phyloP scores from a whole-genome alignment of 2,113 vertebrate species.

The Lophius piscatorius region DNA sequence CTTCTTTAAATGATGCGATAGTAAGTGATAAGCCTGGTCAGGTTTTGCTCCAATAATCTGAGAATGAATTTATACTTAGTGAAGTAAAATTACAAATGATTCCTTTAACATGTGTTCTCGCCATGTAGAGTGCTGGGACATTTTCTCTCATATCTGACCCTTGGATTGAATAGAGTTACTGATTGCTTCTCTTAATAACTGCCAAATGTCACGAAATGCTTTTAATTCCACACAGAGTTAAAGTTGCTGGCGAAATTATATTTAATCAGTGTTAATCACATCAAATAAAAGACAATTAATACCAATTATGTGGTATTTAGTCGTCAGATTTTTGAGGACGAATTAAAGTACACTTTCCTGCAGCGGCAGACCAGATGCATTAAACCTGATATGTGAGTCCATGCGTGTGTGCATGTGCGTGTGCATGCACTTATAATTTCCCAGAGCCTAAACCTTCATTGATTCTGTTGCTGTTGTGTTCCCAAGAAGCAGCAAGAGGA shows the following conservation, averaged over 20 bases:
- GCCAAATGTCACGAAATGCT: constrained; percentile 57
- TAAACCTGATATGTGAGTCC: constrained; percentile 3
- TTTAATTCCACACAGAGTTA: constrained; percentile 32
- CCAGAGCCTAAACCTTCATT: constrained; percentile 74
- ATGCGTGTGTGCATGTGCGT: constrained; percentile 23
- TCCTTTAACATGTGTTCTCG: constrained; percentile 68
- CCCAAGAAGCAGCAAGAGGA: constrained; percentile 68
- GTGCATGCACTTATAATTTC: constrained; percentile 64
- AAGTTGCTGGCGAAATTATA: constrained; percentile 15
- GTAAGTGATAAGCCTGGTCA: constrained; percentile 16
- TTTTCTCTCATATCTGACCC: constrained; percentile 38
- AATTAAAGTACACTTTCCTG: constrained; percentile 2
- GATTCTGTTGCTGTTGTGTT: constrained; percentile 70
- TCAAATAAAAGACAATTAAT: constrained; percentile 25
- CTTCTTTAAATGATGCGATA: constrained; percentile 3
- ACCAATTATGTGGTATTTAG: constrained; percentile 18
- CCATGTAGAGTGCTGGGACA: constrained; percentile 51
- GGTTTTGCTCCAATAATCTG: constrained; percentile 19
- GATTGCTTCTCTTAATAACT: constrained; percentile 69
- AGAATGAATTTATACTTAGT: constrained; percentile 21
- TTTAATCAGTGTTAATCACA: constrained; percentile 26
- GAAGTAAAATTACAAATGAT: constrained; percentile 53
- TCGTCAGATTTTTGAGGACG: not conserved
- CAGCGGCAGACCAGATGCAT: not conserved
- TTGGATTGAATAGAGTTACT: constrained; percentile 67